Evolutionary conservation across 1,140 invertebrate genomes (phyloP).

Genomic region (Aleiodes sp.): DNA sequence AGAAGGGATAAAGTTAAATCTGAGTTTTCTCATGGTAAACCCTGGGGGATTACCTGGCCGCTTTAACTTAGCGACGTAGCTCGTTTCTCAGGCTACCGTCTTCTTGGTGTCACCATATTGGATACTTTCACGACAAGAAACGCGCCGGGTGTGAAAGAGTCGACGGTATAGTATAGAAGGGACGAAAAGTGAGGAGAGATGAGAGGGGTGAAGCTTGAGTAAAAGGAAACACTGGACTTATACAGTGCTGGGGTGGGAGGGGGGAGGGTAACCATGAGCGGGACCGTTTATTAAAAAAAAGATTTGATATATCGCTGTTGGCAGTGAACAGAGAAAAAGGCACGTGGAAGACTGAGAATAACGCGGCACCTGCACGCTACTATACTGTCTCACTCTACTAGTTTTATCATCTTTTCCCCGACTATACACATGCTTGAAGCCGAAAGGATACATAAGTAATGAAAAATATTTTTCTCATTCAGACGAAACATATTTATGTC

Average conservation of each 20-base stretch:
- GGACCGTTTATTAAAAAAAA: conserved; percentile 54
- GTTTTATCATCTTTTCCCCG: background rate
- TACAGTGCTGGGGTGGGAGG: background rate
- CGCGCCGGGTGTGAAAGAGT: background rate
- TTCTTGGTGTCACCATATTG: conserved; percentile 54
- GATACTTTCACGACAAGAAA: conserved; percentile 45
- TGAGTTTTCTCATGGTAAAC: conserved; percentile 55
- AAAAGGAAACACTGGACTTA: background rate
- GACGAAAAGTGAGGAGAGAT: background rate
- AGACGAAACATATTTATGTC: too few species aligned
- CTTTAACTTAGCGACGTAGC: conserved; percentile 53
- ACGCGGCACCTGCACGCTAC: conserved; percentile 35
- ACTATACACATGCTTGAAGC: too few species aligned
- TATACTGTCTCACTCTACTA: background rate
- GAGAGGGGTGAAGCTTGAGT: background rate
- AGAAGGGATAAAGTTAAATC: conserved; percentile 51
- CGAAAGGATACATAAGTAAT: too few species aligned
- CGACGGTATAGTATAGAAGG: background rate
- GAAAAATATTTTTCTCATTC: too few species aligned
- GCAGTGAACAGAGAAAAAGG: conserved; percentile 4
- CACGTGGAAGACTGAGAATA: conserved; percentile 28
- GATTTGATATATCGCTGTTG: conserved; percentile 55
- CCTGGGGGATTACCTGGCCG: conserved; percentile 51
- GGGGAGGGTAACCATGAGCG: background rate
- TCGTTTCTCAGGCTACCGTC: conserved; percentile 58